These are phyloP conservation scores for Bradypodion ventrale DNA, from an alignment of 2,797 vertebrate species.

Conservation along the genomic window DNA sequence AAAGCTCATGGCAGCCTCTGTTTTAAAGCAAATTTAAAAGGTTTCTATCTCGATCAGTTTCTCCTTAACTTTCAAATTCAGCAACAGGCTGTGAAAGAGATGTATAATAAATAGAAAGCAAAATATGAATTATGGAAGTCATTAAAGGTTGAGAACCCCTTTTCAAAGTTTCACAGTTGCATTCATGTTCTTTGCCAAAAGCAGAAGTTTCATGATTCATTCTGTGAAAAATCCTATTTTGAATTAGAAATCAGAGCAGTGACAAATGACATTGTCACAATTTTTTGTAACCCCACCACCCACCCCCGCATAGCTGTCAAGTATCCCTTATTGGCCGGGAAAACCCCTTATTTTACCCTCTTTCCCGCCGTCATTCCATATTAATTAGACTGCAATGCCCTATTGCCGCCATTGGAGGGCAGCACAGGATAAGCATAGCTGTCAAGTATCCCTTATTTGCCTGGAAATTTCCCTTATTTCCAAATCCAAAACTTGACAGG, in stretches of 20 bases:
- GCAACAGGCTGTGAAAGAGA: constrained; percentile 20
- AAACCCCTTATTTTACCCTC: no score
- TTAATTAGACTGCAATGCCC: no score
- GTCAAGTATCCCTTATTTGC: no score
- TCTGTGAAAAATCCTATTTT: constrained; percentile 16
- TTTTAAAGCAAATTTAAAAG: constrained; percentile 6
- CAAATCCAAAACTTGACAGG: no score
- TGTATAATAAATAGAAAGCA: constrained; percentile 36
- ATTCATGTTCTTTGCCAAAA: not conserved
- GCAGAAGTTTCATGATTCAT: constrained; percentile 34
- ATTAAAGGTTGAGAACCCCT: constrained; percentile 9
- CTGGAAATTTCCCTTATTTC: no score
- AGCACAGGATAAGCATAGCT: no score
- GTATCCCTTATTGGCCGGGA: no score
- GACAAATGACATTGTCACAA: constrained; percentile 7
- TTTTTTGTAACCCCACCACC: no score
- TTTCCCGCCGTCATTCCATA: no score
- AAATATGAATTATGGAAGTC: constrained; percentile 15
- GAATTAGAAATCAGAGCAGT: not conserved
- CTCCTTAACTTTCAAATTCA: constrained; percentile 38
- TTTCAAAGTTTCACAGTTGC: not conserved
- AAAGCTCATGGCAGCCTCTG: constrained; percentile 11
- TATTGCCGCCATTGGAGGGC: no score
- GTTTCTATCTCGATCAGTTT: constrained; percentile 21
- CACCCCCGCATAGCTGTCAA: no score